These are phyloP conservation scores for Helicoverpa armigera DNA, from an alignment of 1,140 invertebrate species.

Conservation along the genomic window DNA sequence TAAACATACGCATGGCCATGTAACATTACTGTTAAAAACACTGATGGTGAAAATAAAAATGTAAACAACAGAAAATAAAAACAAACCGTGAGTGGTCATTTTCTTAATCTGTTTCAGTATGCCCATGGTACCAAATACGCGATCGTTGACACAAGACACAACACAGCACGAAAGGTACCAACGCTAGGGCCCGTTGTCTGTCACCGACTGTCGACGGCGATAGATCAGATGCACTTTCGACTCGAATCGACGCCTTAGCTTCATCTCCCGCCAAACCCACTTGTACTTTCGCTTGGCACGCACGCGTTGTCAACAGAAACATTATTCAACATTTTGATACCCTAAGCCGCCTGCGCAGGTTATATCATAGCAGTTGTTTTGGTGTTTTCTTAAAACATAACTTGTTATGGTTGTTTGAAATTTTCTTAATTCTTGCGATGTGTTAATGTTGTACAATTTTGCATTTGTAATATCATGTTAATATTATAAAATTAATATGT, in stretches of 20 bases:
- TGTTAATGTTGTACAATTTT: no score
- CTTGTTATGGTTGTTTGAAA: neutral
- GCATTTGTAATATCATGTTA: no score
- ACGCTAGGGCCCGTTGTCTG: constrained; percentile 36
- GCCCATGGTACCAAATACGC: constrained; percentile 45
- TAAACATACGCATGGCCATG: neutral
- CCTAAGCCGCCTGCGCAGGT: neutral
- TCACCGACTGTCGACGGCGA: constrained; percentile 47
- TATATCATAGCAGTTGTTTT: constrained; percentile 18
- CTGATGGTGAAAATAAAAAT: neutral
- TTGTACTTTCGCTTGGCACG: constrained; percentile 50
- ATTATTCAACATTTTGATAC: constrained; percentile 26
- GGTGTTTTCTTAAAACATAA: neutral
- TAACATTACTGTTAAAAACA: constrained; percentile 7
- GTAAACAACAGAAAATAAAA: neutral
- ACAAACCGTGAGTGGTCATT: constrained; percentile 57
- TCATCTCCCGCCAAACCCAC: constrained; percentile 55
- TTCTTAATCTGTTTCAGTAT: constrained; percentile 59
- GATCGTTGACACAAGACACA: constrained; percentile 11
- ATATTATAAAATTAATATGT: no score
- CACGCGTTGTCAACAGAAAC: constrained; percentile 27
- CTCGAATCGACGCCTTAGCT: constrained; percentile 36
- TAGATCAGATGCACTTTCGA: constrained; percentile 54
- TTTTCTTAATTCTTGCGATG: neutral
- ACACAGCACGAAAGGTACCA: neutral